Evolutionary conservation across 2,113 vertebrate species (phyloP), one percentile per base, ranked within the genome.

Genomic region (Xiphorhynchus elegans): DNA sequence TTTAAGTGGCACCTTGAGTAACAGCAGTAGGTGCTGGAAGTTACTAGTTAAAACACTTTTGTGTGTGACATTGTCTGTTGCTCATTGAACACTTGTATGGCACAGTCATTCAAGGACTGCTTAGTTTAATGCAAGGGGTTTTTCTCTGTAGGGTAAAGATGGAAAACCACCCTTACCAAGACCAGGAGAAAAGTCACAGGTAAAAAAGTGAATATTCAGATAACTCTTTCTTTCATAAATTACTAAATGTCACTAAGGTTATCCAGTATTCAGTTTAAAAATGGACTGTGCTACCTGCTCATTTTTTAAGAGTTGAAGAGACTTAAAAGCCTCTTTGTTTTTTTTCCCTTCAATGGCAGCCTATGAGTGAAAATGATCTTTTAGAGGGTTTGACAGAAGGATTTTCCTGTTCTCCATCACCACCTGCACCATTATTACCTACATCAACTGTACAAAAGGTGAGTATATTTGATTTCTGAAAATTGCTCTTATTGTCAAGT

Each of bases 351-450:
- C 35, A 85, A 53, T 94, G 89, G 7, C 88, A 98, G 98, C 69
- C 94, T 39, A 44, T 98, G 96, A 98, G 90, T 64, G 97, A 98
- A 42, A 96, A 94, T 44, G 95, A 98, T 14, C 92, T 98, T 28
- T 69, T 98, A 8, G 97, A 98, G 50, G 96, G 97, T 49, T 89
- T 98, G 87, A 97, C 97, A 35, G 56, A 96, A 95, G 98, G 97
- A 13, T 98, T 98, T 93, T 75, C 86, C 7, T 39, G 29, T 64
- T 89, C 95, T 53, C 81, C 96, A 17, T 89, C 86, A 31, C 37
- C 87, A 40, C 17, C 96, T 66, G 84, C 94, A 46, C 78, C 56
- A 13, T 69, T 85, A 37, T 40, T 85, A 17, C 74, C 66, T 25
- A 10, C 56, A 19, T 17, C 96, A 52, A 3, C 11, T n/a, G 96